Evolutionary conservation across 2,113 vertebrate species (phyloP).

Genomic region (Furnarius figulus): DNA sequence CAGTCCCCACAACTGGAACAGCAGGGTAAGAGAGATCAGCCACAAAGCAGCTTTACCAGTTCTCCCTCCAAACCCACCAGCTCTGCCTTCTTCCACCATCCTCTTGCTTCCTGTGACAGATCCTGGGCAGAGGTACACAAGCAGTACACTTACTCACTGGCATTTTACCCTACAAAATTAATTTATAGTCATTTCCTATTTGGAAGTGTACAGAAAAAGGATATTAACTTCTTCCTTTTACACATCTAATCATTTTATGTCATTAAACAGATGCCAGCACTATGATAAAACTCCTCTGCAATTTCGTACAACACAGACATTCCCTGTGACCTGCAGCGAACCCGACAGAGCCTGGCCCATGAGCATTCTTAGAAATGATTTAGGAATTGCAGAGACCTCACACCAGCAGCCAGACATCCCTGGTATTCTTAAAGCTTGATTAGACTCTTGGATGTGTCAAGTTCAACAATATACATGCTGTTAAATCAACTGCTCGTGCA

Average conservation of each 20-base stretch:
- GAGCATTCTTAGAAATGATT: background rate
- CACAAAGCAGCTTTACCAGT: too few species aligned
- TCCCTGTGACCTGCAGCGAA: background rate
- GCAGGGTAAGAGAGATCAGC: background rate
- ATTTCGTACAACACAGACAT: fast-evolving
- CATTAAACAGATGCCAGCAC: background rate
- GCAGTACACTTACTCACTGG: background rate
- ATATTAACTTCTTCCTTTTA: background rate
- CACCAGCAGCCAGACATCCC: background rate
- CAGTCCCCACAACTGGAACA: background rate
- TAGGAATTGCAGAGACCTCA: background rate
- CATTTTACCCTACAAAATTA: background rate
- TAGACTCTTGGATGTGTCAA: conserved; percentile 52
- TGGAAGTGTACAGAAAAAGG: background rate
- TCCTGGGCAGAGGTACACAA: background rate
- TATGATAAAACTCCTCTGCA: background rate
- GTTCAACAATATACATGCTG: conserved; percentile 59
- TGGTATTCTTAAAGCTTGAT: conserved; percentile 18
- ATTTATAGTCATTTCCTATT: background rate
- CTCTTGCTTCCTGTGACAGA: fast-evolving
- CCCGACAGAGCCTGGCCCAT: background rate
- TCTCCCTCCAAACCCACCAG: background rate
- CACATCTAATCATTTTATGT: background rate
- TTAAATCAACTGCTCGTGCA: conserved; percentile 63
- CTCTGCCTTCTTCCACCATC: background rate